Evolutionary conservation across 2,888 invertebrate species (phyloP), one percentile per base, ranked within the genome.

Genomic region (Choreutis nemorana): DNA sequence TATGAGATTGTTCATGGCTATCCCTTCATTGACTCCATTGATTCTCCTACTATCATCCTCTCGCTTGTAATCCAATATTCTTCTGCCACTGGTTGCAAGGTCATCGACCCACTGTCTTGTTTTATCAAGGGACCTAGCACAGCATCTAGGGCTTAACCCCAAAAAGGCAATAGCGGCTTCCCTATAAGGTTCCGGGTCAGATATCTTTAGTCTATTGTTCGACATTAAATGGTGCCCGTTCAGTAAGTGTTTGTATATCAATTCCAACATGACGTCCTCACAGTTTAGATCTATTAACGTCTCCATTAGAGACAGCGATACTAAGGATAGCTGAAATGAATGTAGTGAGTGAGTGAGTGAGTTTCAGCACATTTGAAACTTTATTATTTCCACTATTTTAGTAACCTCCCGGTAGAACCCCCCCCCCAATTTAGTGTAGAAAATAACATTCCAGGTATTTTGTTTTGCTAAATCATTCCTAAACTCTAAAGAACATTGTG

Each of bases 191-290:
- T 71, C 65, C 0, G 77, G 65, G 16, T 70, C 64, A 0, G 64
- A 40, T 23, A 75, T 55, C 25, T 48, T 56, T 33, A 66, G 56
- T 6, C 64, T 53, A 22, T 64, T 60, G 6, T 59, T 40, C 1
- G 57, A 48, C 47, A 57, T 55, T 3, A 78, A 40, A 28, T 78
- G 71, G 27, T 66, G 62, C 0, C 79, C 79, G 32, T 54, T 61
- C 2, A 75, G 41, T 0, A 97, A 80, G 57, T 94, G 88, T 55
- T 91, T 92, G 55, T 93, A 87, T 26, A 95, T 84, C 27, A 97
- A 77, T 55, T 96, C 94, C 45, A 95, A 77, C 91, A 98, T 93
- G 25, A 97, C 86, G 63, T 98, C 98, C 67, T 98, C 98, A 70
- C 95, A 97, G 66, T 96, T 92, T 36, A 97, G 77, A 48, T 92